Conservation (phyloP, 2,797 vertebrate species). For the Pseudochaenichthys georgianus region DNA sequence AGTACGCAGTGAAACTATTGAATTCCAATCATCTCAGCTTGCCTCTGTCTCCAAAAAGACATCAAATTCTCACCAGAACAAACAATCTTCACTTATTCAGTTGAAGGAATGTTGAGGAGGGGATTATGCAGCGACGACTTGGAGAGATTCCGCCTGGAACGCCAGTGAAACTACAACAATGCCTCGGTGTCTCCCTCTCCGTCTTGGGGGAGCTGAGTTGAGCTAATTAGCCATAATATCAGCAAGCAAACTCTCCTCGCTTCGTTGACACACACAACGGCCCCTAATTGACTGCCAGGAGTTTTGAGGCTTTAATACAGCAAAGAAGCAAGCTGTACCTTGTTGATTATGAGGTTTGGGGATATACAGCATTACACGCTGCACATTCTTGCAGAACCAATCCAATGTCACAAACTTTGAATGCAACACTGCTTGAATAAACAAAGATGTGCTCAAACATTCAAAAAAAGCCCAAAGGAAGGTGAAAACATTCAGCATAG, state of each 20-base stretch:
- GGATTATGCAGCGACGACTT: constrained; percentile 69
- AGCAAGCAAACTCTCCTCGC: constrained; percentile 81
- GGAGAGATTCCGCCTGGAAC: constrained; percentile 64
- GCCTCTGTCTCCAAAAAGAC: constrained; percentile 45
- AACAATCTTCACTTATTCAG: constrained; percentile 57
- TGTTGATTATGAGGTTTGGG: constrained; percentile 80
- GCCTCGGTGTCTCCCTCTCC: constrained; percentile 69
- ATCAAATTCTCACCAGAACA: constrained; percentile 45
- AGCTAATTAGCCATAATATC: constrained; percentile 86
- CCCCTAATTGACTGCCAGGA: constrained; percentile 82
- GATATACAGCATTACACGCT: constrained; percentile 70
- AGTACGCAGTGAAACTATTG: constrained; percentile 27
- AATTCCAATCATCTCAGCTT: constrained; percentile 55
- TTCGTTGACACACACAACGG: constrained; percentile 79
- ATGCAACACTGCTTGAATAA: constrained; percentile 71
- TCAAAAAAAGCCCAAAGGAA: constrained; percentile 67
- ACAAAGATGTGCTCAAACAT: constrained; percentile 72
- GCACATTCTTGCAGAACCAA: constrained; percentile 77
- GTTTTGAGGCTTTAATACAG: constrained; percentile 80
- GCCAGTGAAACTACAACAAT: constrained; percentile 76
- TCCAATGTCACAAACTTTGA: constrained; percentile 74
- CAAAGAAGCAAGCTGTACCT: constrained; percentile 79
- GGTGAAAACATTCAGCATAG: constrained; percentile 51
- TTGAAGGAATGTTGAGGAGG: constrained; percentile 51
- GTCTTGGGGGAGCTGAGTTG: constrained; percentile 78